Percentiles rank a stretch among this genome's conserved stretches.
Evolutionary conservation across 2,797 vertebrate genomes (phyloP).

Genomic region (Rhinichthys osculus): DNA sequence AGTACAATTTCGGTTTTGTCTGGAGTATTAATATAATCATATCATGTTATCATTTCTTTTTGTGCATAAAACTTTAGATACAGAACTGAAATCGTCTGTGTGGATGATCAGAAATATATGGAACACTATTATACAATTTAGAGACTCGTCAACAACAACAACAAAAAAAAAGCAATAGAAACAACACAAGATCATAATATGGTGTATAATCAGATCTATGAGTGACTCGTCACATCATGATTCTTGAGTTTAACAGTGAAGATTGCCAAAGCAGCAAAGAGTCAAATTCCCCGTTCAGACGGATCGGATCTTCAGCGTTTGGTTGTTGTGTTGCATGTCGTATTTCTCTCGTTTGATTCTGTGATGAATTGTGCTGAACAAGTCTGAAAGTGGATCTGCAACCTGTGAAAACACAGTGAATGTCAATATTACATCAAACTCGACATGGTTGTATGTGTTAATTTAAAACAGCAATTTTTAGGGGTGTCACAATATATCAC

Average conservation of each 20-base stretch:
- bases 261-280: constrained; percentile 35
- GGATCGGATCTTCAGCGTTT: background rate
- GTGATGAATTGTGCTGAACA: constrained; percentile 31
- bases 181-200: constrained; percentile 48
- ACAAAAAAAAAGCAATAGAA: constrained; percentile 32
- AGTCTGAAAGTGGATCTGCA: background rate
- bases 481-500: too few species aligned
- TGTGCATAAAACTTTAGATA: constrained; percentile 54
- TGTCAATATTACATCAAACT: background rate
- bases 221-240: constrained; percentile 10
- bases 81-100: constrained; percentile 41
- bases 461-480: too few species aligned
- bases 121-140: constrained; percentile 54
- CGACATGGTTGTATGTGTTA: too few species aligned
- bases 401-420: background rate
- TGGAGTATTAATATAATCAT: constrained; percentile 50
- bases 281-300: constrained; percentile 1
- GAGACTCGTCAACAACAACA: constrained; percentile 10
- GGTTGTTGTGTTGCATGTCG: background rate
- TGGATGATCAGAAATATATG: constrained; percentile 46
- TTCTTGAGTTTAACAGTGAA: constrained; percentile 39
- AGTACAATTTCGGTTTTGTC: constrained; percentile 18
- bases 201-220: constrained; percentile 43
- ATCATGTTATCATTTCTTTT: constrained; percentile 35
- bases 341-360: background rate